Evolutionary conservation across 2,888 invertebrate genomes (phyloP).

Genomic region (Epirrhoe alternata): DNA sequence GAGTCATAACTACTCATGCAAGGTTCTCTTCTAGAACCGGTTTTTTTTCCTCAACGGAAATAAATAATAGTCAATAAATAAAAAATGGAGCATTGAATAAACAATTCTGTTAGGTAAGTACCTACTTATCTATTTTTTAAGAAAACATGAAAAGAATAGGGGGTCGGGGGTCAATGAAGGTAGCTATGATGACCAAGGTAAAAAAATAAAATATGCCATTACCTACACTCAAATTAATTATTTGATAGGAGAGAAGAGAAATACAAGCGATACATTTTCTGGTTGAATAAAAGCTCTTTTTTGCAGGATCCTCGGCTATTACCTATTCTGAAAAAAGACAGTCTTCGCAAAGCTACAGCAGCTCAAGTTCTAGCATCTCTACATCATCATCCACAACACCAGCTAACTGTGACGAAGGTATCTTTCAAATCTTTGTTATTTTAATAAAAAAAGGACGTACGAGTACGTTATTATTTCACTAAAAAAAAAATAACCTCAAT

Average conservation of each 20-base stretch:
- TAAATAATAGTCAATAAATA: background rate
- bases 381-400: conserved; percentile 6
- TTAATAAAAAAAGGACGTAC: too few relatives aligned
- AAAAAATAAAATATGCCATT: too few relatives aligned
- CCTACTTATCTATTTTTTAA: too few relatives aligned
- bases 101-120: background rate
- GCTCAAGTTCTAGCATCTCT: conserved; percentile 3
- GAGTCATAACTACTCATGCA: conserved; percentile 8
- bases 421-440: too few relatives aligned
- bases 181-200: too few relatives aligned
- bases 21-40: conserved; percentile 9
- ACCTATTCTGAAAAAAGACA: background rate
- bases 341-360: background rate
- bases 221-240: too few relatives aligned
- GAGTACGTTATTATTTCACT: too few relatives aligned
- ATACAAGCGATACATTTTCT: background rate
- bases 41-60: background rate
- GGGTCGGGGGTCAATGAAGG: too few relatives aligned
- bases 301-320: background rate
- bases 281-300: background rate
- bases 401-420: background rate
- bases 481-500: too few relatives aligned
- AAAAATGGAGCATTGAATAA: background rate
- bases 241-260: too few relatives aligned
- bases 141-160: too few relatives aligned